Base-by-base conservation (phyloP, 1,140 invertebrate genomes). In the Arion vulgaris region DNA sequence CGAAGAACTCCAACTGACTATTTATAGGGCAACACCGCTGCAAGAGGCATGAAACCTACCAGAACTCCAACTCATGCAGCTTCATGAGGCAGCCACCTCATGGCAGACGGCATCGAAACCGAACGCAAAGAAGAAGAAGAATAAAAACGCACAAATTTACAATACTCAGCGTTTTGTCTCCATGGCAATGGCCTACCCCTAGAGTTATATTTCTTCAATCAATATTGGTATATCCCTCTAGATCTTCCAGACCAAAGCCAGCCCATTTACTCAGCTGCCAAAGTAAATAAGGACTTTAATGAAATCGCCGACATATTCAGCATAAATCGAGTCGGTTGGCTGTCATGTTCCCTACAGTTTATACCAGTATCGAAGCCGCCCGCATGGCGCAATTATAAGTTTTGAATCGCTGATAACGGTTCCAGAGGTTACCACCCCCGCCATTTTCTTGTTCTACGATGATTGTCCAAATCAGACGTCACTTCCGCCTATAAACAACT, bases 281-380 rank as follows among this genome's bases (percentile, higher is more conserved):
- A 28, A 75, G 73, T 75, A 75, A 75, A 75, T 75, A 75, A 75
- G 73, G 73, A 75, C 73, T 75, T 75, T 45, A 75, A 75, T 75
- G 73, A 75, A 75, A 75, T 49, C 73, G 73, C 73, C 39, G 73
- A 75, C 73, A 75, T 75, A 75, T 75, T 51, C 73, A 75, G 73
- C 73, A 75, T 75, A 75, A 45, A 75, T 75, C 73, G 73, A 51
- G 73, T 45, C 73, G 45, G 19, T 45, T 39, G 28, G 32, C 41
- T 75, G 49, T 75, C 73, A 75, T 75, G 73, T 75, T 51, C 28
- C 73, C 19, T 49, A 32, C 73, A 75, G 34, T 75, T 75, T 75
- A 53, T 75, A 49, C 45, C 45, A 26, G 41, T 39, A 72, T 26
- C 23, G 36, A 72, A 72, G 39, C 71, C 71, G 39, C 62, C 62